Conservation (phyloP, 2,113 vertebrate species). For the Epinephelus lanceolatus region DNA sequence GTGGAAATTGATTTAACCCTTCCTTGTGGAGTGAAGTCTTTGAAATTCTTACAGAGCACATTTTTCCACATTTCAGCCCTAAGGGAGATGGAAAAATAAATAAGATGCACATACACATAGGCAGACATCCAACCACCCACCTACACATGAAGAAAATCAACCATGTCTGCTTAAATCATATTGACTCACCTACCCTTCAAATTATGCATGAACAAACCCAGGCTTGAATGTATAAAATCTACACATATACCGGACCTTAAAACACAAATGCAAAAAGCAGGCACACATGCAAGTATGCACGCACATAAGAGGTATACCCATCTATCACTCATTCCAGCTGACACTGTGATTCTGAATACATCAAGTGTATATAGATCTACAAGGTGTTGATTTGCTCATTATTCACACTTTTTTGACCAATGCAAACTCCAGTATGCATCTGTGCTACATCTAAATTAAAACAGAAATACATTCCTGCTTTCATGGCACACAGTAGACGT, state of each 20-base stretch:
- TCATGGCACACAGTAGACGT: not conserved
- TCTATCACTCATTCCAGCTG: not conserved
- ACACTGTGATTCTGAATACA: not conserved
- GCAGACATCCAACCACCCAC: conserved; percentile 30
- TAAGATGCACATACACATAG: not conserved
- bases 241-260: not conserved
- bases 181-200: conserved; percentile 20
- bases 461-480: not conserved
- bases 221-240: not conserved
- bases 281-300: not conserved
- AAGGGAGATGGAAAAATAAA: conserved; percentile 21
- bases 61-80: conserved; percentile 19
- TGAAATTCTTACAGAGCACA: not conserved
- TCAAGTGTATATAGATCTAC: not conserved
- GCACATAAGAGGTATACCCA: too few species aligned
- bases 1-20: conserved; percentile 13
- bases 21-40: not conserved
- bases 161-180: conserved; percentile 31
- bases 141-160: conserved; percentile 24
- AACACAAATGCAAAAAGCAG: conserved; percentile 21
- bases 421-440: not conserved
- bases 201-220: conserved; percentile 22
- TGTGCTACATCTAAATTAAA: conserved; percentile 19
- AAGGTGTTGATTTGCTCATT: conserved; percentile 35
- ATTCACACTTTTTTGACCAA: not conserved